These are phyloP conservation scores for Anser brachyrhynchus DNA, from an alignment of 2,113 vertebrate species.

Conservation along the genomic window DNA sequence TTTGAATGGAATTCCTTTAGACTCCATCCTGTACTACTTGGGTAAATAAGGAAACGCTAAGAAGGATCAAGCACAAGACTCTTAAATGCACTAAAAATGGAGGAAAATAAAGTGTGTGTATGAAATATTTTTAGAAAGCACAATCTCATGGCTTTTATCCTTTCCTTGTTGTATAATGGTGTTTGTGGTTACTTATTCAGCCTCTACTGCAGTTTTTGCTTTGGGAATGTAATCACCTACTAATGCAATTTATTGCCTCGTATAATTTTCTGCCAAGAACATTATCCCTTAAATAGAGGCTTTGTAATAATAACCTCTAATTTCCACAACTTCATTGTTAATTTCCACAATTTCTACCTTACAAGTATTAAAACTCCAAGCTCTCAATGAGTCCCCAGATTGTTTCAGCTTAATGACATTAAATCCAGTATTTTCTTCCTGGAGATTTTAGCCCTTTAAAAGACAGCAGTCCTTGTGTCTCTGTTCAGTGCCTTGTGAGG, in stretches of 20 bases:
- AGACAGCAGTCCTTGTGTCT: neutral
- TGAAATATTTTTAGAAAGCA: constrained; percentile 16
- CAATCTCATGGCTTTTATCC: neutral
- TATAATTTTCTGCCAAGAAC: constrained; percentile 65
- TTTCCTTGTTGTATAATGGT: constrained; percentile 16
- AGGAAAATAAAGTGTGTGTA: neutral
- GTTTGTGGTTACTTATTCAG: constrained; percentile 57
- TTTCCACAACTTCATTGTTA: constrained; percentile 58
- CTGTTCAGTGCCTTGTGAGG: neutral
- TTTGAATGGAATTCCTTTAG: neutral
- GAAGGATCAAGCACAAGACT: neutral
- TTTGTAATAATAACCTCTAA: constrained; percentile 60
- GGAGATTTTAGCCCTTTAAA: neutral
- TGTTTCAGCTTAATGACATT: neutral
- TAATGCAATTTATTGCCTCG: constrained; percentile 63
- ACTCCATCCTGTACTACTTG: neutral
- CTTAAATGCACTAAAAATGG: neutral
- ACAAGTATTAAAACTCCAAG: neutral
- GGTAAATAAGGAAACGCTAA: neutral
- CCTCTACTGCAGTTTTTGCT: constrained; percentile 43
- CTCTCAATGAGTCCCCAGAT: neutral
- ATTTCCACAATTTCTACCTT: constrained; percentile 36
- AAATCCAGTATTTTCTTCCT: neutral
- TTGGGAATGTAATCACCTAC: constrained; percentile 60
- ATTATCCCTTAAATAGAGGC: constrained; percentile 62